phyloP scores from a whole-genome alignment of 2,888 invertebrate genomes.

The Plusia festucae region DNA sequence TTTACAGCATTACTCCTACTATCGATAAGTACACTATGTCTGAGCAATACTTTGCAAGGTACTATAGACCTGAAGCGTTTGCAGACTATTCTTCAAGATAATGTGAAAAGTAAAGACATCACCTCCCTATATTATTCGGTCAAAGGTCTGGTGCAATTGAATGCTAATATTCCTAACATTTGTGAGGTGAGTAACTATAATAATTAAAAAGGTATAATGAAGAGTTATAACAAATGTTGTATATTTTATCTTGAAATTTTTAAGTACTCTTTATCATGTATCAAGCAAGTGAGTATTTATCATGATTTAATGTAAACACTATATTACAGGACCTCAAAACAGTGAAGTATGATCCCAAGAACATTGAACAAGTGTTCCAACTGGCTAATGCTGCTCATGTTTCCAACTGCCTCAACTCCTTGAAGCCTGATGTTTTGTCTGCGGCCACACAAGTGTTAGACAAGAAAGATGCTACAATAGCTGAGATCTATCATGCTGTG shows the following conservation, averaged over 20 bases:
- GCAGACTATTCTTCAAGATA: constrained; percentile 81
- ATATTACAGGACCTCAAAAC: constrained; percentile 74
- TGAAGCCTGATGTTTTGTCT: constrained; percentile 84
- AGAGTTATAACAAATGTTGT: neutral
- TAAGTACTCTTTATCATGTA: no score
- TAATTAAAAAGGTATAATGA: no score
- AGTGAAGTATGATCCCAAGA: constrained; percentile 77
- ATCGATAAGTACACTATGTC: constrained; percentile 68
- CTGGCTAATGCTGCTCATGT: constrained; percentile 91
- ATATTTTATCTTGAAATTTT: neutral
- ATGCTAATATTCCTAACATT: constrained; percentile 89
- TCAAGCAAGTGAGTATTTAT: no score
- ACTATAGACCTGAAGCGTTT: constrained; percentile 81
- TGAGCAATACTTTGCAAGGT: constrained; percentile 76
- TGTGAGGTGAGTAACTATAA: constrained; percentile 87
- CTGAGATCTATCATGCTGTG: constrained; percentile 93
- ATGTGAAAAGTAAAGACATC: constrained; percentile 90
- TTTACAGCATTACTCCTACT: constrained; percentile 72
- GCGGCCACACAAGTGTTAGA: constrained; percentile 90
- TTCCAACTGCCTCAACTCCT: constrained; percentile 85
- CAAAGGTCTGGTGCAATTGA: constrained; percentile 92
- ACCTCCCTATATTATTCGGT: constrained; percentile 92
- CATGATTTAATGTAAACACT: neutral
- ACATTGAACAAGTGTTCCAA: constrained; percentile 90
- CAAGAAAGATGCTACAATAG: constrained; percentile 90